Evolutionary conservation across 1,140 invertebrate genomes (phyloP).

Genomic region (Liolophura sinensis): DNA sequence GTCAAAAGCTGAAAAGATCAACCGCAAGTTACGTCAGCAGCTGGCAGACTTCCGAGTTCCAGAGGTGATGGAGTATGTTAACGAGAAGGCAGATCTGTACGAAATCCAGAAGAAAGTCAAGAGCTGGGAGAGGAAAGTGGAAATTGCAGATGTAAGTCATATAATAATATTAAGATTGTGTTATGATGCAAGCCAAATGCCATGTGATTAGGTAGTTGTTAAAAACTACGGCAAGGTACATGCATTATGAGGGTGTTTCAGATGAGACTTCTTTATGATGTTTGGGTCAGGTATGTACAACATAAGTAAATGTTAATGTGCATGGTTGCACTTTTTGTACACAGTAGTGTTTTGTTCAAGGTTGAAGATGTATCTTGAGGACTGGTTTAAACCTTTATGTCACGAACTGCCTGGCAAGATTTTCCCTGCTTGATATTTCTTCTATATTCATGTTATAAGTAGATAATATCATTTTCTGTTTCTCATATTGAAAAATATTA

Average conservation of each 20-base stretch:
- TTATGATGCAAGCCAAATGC: neutral
- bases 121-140: slow-evolving; percentile 60
- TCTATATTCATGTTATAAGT: too few species aligned
- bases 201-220: too few species aligned
- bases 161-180: neutral
- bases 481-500: too few species aligned
- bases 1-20: slow-evolving; percentile 53
- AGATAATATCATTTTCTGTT: too few species aligned
- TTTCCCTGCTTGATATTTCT: too few species aligned
- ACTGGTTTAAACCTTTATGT: too few species aligned
- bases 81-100: slow-evolving; percentile 55
- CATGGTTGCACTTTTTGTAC: neutral
- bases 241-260: too few species aligned
- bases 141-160: slow-evolving; percentile 55
- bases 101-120: slow-evolving; percentile 57
- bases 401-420: too few species aligned
- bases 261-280: neutral
- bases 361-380: too few species aligned
- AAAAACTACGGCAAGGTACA: too few species aligned
- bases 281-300: neutral
- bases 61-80: slow-evolving; percentile 58
- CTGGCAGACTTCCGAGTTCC: slow-evolving; percentile 55
- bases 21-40: slow-evolving; percentile 52
- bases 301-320: too few species aligned
- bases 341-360: too few species aligned